These are phyloP conservation scores for Acyrthosiphon pisum DNA, from an alignment of 1,140 invertebrate species.

Conservation along the genomic window DNA sequence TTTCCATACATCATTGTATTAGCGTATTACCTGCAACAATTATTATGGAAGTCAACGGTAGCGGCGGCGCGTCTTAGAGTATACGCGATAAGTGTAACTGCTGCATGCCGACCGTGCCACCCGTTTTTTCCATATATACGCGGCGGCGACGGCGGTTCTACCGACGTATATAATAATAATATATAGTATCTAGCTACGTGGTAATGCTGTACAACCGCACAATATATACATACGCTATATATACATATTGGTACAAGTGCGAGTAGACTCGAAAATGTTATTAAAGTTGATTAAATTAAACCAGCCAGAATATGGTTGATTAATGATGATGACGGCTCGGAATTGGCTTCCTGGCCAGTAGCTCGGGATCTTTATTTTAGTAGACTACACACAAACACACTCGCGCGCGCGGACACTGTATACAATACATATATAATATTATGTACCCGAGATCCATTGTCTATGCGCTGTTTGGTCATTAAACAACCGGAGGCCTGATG, in stretches of 20 bases:
- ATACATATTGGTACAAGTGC: neutral
- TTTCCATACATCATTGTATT: neutral
- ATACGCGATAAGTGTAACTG: neutral
- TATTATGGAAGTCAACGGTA: neutral
- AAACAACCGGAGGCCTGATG: constrained; percentile 56
- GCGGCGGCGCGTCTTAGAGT: neutral
- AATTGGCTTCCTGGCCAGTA: constrained; percentile 57
- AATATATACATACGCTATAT: neutral
- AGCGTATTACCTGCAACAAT: neutral
- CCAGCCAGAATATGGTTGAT: constrained; percentile 36
- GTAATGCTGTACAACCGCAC: neutral
- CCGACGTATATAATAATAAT: neutral
- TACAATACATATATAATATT: neutral
- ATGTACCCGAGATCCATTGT: neutral
- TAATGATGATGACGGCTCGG: constrained; percentile 57
- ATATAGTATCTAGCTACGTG: neutral
- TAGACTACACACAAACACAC: neutral
- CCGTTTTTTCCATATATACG: neutral
- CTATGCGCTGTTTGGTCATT: constrained; percentile 41
- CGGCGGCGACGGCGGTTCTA: neutral
- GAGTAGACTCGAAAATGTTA: constrained; percentile 20
- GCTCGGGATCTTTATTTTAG: constrained; percentile 53
- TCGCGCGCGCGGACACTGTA: neutral
- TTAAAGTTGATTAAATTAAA: constrained; percentile 57
- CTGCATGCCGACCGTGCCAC: neutral